phyloP scores from a whole-genome alignment of 2,888 invertebrate genomes.

The Archaeoteleia sp. region DNA sequence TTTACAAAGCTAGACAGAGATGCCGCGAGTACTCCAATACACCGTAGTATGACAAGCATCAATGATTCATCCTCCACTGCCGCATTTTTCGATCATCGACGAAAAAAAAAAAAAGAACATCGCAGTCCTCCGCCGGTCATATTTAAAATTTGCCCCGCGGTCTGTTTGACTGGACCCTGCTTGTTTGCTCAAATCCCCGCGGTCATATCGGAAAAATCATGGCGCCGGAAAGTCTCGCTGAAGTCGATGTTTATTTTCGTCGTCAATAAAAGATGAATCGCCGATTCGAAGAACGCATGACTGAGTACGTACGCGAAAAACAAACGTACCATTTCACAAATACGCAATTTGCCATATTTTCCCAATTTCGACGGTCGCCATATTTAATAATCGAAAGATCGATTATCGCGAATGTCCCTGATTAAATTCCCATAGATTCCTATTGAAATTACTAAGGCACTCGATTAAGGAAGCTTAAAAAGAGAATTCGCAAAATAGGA shows the following conservation, averaged over 20 bases:
- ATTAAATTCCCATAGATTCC: no score
- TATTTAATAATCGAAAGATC: no score
- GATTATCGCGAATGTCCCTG: no score
- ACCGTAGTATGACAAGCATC: no score
- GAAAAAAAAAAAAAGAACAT: conserved; percentile 32
- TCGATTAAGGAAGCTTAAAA: no score
- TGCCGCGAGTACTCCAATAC: no score
- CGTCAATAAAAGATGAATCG: conserved; percentile 28
- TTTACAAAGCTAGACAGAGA: no score
- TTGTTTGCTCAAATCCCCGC: conserved; percentile 53
- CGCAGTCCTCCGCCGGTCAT: conserved; percentile 32
- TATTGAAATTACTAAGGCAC: no score
- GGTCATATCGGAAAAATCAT: conserved; percentile 39
- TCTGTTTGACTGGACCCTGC: conserved; percentile 42
- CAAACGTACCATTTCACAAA: neutral
- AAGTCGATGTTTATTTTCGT: conserved; percentile 43
- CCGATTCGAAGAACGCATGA: conserved; percentile 18
- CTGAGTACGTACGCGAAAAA: neutral
- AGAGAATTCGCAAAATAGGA: no score
- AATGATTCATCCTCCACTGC: no score
- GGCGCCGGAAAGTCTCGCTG: conserved; percentile 29
- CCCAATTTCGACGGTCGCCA: no score
- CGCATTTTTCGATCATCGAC: neutral
- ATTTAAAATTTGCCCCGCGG: conserved; percentile 54
- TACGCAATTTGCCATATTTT: neutral